Conservation (phyloP, 2,113 vertebrate species). For the Xenus cinereus region DNA sequence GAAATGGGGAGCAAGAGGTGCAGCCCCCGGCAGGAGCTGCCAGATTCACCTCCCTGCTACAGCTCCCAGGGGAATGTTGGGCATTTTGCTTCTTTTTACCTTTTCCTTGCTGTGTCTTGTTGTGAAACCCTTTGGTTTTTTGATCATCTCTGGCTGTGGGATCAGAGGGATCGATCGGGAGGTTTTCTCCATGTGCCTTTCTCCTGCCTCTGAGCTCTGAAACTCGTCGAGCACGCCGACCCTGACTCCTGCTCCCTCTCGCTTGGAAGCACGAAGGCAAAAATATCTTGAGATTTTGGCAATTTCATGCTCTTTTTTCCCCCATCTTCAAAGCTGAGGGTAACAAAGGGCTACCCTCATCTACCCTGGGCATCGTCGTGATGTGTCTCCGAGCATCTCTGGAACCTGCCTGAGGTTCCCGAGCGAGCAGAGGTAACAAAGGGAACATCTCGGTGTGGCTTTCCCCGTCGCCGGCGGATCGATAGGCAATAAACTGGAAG, state of each 20-base stretch:
- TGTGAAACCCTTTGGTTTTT: not conserved
- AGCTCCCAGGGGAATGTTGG: not conserved
- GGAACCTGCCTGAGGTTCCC: not conserved
- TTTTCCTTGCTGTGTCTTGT: not conserved
- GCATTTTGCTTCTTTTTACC: not conserved
- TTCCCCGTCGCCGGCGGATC: not conserved
- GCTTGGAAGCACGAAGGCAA: not conserved
- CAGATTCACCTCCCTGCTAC: not conserved
- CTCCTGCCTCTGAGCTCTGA: not conserved
- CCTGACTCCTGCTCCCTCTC: fast-evolving
- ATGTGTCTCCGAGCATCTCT: not conserved
- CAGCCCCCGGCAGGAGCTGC: not conserved
- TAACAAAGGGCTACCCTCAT: not conserved
- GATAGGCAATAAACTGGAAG: not conserved
- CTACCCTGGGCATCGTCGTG: not conserved
- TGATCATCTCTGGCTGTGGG: not conserved
- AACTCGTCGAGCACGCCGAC: fast-evolving
- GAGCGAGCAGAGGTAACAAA: not conserved
- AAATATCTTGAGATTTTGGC: not conserved
- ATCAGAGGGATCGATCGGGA: not conserved
- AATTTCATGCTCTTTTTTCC: not conserved
- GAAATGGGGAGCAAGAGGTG: not conserved
- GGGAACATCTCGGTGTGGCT: fast-evolving
- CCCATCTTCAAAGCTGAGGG: not conserved
- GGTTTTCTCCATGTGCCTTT: not conserved